Percentiles rank a stretch among this genome's conserved stretches.
These are phyloP conservation scores for Periplaneta americana DNA, from an alignment of 1,140 invertebrate species.

Conservation along the genomic window DNA sequence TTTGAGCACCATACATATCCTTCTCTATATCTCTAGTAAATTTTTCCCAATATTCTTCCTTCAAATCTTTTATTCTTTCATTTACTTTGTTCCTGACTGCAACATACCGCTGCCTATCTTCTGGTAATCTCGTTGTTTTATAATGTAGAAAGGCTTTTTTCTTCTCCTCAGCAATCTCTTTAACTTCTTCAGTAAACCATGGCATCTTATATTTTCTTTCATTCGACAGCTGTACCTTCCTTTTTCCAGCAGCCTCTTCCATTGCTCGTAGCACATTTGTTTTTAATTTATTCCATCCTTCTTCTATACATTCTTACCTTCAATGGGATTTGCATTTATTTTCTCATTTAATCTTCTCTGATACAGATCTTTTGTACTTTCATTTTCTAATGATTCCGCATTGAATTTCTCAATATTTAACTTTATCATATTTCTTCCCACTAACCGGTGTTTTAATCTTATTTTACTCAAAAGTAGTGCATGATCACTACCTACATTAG, in stretches of 20 bases:
- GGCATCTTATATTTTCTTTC: too few species aligned
- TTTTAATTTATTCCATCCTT: not conserved
- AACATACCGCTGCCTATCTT: not conserved
- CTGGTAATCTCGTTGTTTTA: not conserved
- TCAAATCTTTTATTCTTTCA: not conserved
- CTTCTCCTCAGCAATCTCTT: not conserved
- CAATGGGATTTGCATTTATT: not conserved
- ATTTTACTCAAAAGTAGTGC: not conserved
- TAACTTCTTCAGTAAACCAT: not conserved
- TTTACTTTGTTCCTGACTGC: not conserved
- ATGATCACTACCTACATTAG: not conserved
- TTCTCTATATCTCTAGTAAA: not conserved
- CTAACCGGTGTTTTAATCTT: not conserved
- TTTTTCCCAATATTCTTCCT: not conserved
- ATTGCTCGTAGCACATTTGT: not conserved
- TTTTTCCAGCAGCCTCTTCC: not conserved
- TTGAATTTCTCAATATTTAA: not conserved
- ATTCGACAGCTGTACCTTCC: too few species aligned
- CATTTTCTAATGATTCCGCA: not conserved
- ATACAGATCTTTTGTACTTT: not conserved
- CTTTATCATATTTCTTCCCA: not conserved
- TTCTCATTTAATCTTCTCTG: too few species aligned
- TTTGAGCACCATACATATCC: not conserved
- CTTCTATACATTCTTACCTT: not conserved
- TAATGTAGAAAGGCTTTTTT: not conserved